Base-by-base conservation (phyloP, 1,140 invertebrate species). In the Schlechtendalia chinensis region DNA sequence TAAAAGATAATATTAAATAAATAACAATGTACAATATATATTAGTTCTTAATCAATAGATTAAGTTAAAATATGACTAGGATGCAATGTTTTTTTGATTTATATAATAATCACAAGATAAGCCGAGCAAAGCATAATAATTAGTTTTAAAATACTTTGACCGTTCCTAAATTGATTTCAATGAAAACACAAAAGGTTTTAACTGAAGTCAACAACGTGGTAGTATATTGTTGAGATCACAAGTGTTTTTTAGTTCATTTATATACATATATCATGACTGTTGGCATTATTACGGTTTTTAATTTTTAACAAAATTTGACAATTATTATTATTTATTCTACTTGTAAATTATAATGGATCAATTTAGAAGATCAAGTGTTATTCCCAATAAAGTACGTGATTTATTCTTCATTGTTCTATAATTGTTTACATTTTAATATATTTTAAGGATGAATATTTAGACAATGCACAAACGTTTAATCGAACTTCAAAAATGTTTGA, bases 391-490 rank as follows among this genome's bases (percentile, higher is more conserved):
- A 79, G 75, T 79, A 79, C 39, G 74, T 63, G 3, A 29, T 53
- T 72, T 32, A 72, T 29, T 29, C 17, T 5, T 29, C 29, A 1
- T 69, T 50, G 14, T 50, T 53, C 16, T 29, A 54, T 19, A n/a
- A n/a, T 14, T 27, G 2, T n/a, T 29, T n/a, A 54, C 3, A 54
- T 72, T 72, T 72, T 54, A 72, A 16, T 29, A 72, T 17, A 29
- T 79, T 79, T 79, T 27, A 47, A 79, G 75, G 75, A 79, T 61
- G 75, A 79, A 27, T 61, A 61, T 32, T 47, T 79, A 58, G 75
- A 79, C 12, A 61, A 59, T n/a, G 56, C 56, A 19, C 75, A 58
- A 6, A 79, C 75, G 29, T 72, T 72, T 72, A 72, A 72, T 4
- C 22, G 69, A 54, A 72, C 69, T 54, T 79, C 75, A 47, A 79